phyloP scores from a whole-genome alignment of 1,140 invertebrate species.

The Ridgeia piscesae region DNA sequence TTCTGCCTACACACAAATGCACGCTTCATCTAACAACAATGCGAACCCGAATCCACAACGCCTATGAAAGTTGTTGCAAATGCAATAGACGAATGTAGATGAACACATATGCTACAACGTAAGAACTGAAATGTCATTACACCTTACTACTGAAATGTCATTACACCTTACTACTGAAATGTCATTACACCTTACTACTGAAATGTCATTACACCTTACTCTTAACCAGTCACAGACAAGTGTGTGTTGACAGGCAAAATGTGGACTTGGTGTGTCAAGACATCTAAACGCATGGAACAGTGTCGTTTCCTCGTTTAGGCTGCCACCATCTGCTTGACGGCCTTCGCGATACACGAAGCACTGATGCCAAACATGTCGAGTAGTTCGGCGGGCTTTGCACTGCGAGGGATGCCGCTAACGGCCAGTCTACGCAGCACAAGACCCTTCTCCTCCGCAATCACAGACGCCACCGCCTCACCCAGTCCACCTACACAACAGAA shows the following conservation, averaged over 20 bases:
- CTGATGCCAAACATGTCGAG: constrained; percentile 88
- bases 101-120: background rate
- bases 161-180: too few species aligned
- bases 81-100: background rate
- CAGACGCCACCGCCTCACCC: constrained; percentile 89
- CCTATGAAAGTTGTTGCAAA: background rate
- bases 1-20: background rate
- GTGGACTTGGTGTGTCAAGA: background rate
- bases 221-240: too few species aligned
- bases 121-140: background rate
- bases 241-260: too few species aligned
- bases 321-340: constrained; percentile 57
- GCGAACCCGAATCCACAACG: background rate
- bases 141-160: too few species aligned
- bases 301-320: background rate
- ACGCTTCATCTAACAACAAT: background rate
- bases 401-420: constrained; percentile 85
- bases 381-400: constrained; percentile 81
- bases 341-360: constrained; percentile 74
- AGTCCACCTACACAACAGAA: constrained; percentile 73
- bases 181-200: too few species aligned
- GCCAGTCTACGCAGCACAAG: constrained; percentile 82
- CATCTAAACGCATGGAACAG: background rate
- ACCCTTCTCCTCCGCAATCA: constrained; percentile 72
- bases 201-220: too few species aligned